Evolutionary conservation across 2,113 vertebrate species (phyloP).

Genomic region (Varanus komodoensis): DNA sequence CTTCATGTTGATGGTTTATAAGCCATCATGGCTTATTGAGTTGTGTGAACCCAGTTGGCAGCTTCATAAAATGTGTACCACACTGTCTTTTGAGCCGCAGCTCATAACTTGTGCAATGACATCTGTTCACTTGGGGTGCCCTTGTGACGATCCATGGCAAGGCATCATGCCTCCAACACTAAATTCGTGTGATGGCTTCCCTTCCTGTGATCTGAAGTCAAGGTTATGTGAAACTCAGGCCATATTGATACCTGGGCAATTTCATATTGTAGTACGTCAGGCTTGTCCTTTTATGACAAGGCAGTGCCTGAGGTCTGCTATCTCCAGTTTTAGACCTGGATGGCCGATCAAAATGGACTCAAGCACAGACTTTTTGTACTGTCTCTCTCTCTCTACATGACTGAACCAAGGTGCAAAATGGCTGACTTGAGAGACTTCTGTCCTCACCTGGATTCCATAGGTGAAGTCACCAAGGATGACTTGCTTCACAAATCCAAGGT

Average conservation of each 20-base stretch:
- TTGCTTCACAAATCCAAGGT: slow-evolving; percentile 96
- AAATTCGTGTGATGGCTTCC: background rate
- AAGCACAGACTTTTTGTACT: background rate
- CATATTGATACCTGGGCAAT: background rate
- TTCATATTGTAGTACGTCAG: background rate
- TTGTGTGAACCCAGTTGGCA: background rate
- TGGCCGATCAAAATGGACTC: background rate
- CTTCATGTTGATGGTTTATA: too few species aligned
- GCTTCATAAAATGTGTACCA: background rate
- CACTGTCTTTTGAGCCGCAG: background rate
- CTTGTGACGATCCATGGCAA: background rate
- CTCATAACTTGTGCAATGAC: background rate
- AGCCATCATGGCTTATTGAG: too few species aligned
- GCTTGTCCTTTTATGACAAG: too few species aligned
- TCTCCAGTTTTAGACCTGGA: background rate
- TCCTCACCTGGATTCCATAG: slow-evolving; percentile 93
- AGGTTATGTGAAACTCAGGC: background rate
- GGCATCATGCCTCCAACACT: background rate
- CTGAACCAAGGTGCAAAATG: slow-evolving; percentile 78
- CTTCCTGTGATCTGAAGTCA: background rate
- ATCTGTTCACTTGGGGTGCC: background rate
- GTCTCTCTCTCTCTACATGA: slow-evolving; percentile 16
- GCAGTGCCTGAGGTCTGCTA: too few species aligned
- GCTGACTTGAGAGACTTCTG: slow-evolving; percentile 86
- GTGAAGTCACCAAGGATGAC: slow-evolving; percentile 96